Percentiles rank a stretch among this genome's conserved stretches.
Evolutionary conservation across 2,113 vertebrate genomes (phyloP).

Genomic region (Echinops telfairi): DNA sequence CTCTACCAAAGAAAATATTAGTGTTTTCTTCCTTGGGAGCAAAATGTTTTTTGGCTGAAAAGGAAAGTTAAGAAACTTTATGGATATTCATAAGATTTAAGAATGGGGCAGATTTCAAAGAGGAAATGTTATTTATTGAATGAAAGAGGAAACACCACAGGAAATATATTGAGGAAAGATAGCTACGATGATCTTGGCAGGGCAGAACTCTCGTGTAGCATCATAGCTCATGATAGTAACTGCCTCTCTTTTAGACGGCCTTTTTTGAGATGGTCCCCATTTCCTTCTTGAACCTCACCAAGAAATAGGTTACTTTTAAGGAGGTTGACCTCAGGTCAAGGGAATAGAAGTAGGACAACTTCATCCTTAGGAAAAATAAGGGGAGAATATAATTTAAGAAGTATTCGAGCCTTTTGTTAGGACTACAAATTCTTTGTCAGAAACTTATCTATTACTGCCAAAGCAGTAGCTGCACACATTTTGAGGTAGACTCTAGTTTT

Average conservation of each 20-base stretch:
- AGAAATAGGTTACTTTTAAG: constrained; percentile 50
- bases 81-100: constrained; percentile 5
- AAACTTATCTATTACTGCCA: constrained; percentile 10
- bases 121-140: constrained; percentile 21
- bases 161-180: background rate
- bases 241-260: background rate
- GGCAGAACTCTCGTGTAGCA: constrained; percentile 7
- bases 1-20: background rate
- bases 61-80: constrained; percentile 2
- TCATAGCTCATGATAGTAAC: background rate
- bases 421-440: constrained; percentile 23
- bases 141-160: background rate
- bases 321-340: background rate
- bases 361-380: constrained; percentile 36
- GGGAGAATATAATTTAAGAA: constrained; percentile 40
- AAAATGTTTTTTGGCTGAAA: constrained; percentile 42
- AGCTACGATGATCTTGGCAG: background rate
- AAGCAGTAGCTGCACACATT: constrained; percentile 45
- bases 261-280: constrained; percentile 42
- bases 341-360: constrained; percentile 41
- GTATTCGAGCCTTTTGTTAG: background rate
- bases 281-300: constrained; percentile 60
- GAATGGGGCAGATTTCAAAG: constrained; percentile 25
- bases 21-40: constrained; percentile 32
- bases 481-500: constrained; percentile 51